phyloP scores from a whole-genome alignment of 2,797 vertebrate genomes.

The Cheirogaleus major region DNA sequence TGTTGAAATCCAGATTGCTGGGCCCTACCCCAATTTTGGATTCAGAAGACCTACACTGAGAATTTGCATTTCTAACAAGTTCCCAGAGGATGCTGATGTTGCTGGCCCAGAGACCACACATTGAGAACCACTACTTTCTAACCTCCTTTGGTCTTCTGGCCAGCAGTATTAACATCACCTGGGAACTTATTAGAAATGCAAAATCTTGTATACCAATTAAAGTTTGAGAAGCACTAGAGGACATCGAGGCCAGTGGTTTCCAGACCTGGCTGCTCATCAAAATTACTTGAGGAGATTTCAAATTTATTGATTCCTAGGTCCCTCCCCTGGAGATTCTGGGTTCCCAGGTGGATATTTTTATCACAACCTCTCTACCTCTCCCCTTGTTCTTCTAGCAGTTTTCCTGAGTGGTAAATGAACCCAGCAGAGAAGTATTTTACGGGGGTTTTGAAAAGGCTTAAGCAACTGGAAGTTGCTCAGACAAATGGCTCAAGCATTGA shows the following conservation, averaged over 20 bases:
- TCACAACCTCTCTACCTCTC: not conserved
- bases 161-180: not conserved
- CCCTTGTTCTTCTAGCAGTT: not conserved
- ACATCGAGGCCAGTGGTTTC: not conserved
- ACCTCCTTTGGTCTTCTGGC: not conserved
- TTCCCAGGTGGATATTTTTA: not conserved
- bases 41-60: not conserved
- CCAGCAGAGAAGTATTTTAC: not conserved
- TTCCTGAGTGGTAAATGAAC: not conserved
- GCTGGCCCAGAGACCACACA: not conserved
- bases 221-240: not conserved
- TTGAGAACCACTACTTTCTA: not conserved
- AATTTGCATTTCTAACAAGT: slow-evolving; percentile 24
- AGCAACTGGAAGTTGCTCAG: not conserved
- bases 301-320: not conserved
- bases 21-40: not conserved
- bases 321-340: not conserved
- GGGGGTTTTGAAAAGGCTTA: not conserved
- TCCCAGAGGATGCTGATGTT: not conserved
- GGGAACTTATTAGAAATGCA: not conserved
- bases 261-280: not conserved
- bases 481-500: not conserved
- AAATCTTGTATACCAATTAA: not conserved
- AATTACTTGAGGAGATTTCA: not conserved
- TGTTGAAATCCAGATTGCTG: not conserved